A percentile compares a stretch with the other conserved stretches of the same genome.
Evolutionary conservation across 1,140 invertebrate genomes (phyloP).

Genomic region (Aphis gossypii): DNA sequence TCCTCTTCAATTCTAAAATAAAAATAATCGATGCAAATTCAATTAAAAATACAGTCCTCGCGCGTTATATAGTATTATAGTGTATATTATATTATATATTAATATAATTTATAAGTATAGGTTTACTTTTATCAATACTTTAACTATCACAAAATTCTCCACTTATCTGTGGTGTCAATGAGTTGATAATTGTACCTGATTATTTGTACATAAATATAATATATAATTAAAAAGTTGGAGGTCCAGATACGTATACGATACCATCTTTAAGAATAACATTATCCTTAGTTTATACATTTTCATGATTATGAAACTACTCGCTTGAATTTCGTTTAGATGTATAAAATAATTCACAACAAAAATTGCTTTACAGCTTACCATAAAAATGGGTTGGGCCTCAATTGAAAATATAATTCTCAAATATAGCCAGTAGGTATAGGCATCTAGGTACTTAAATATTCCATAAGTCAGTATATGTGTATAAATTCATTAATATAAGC

Average conservation of each 20-base stretch:
- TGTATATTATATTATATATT: background rate
- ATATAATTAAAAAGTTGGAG: background rate
- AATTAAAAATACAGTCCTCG: background rate
- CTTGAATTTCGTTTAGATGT: too few species aligned
- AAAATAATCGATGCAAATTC: slow-evolving; percentile 32
- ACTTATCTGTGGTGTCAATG: background rate
- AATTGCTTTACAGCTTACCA: too few species aligned
- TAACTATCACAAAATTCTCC: background rate
- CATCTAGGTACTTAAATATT: too few species aligned
- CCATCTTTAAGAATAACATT: too few species aligned
- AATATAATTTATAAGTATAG: background rate
- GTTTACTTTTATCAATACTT: background rate
- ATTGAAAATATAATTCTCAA: background rate
- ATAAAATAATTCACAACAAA: too few species aligned
- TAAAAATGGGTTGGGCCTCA: too few species aligned
- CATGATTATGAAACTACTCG: too few species aligned
- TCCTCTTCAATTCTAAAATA: background rate
- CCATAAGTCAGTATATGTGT: background rate
- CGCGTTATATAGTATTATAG: background rate
- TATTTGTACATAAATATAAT: background rate
- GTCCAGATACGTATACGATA: background rate
- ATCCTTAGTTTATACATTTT: too few species aligned
- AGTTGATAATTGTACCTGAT: background rate
- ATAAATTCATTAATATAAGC: background rate
- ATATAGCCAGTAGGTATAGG: too few species aligned